Conservation (phyloP, 2,113 vertebrate species). For the Formicarius rufipectus region DNA sequence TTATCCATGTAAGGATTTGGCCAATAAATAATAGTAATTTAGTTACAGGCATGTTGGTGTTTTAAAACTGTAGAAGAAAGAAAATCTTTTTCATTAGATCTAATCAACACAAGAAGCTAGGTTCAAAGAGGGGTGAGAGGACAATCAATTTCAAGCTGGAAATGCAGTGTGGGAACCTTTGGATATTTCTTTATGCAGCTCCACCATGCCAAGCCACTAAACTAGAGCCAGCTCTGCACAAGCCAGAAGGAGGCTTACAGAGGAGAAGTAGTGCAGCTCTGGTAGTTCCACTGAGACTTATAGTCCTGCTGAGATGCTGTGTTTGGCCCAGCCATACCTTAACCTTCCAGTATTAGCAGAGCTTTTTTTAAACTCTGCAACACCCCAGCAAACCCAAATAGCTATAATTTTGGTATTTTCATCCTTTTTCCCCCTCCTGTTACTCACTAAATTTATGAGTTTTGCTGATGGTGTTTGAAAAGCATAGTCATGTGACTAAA, state of each 20-base stretch:
- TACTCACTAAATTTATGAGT: background rate
- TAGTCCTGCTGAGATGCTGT: background rate
- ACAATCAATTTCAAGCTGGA: background rate
- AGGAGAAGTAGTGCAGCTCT: background rate
- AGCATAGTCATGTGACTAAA: background rate
- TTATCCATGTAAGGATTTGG: background rate
- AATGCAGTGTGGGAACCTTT: background rate
- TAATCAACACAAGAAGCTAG: background rate
- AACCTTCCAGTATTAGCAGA: background rate
- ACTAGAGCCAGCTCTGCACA: background rate
- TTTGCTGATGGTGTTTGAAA: background rate
- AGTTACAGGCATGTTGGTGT: background rate
- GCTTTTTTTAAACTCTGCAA: background rate
- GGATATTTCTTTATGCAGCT: background rate
- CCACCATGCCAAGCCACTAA: background rate
- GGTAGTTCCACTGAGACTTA: background rate
- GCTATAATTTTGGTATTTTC: background rate
- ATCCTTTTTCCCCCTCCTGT: background rate
- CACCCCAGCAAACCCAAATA: background rate
- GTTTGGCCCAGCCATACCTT: background rate
- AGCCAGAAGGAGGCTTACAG: background rate
- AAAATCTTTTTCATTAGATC: background rate
- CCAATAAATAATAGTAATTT: constrained; percentile 2
- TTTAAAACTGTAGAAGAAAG: background rate
- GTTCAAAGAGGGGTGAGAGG: background rate